Conservation (phyloP, 1,140 invertebrate species). For the Onthophagus taurus region DNA sequence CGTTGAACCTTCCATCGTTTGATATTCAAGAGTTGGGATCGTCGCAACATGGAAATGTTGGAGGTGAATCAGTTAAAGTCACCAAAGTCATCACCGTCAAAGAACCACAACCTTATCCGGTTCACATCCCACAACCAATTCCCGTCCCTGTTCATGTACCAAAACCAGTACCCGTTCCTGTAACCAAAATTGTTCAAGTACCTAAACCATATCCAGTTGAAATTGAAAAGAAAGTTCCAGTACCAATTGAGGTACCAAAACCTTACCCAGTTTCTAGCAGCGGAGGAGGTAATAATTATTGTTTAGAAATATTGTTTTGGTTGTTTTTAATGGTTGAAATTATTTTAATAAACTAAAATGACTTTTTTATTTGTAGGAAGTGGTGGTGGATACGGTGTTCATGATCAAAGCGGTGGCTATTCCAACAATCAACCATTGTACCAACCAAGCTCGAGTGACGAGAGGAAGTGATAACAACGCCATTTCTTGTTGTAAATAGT, state of each 20-base stretch:
- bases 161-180: conserved; percentile 20
- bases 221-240: conserved; percentile 24
- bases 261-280: no score
- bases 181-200: conserved; percentile 21
- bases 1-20: conserved; percentile 25
- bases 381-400: no score
- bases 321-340: no score
- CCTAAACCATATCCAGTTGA: conserved; percentile 25
- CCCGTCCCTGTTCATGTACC: conserved; percentile 24
- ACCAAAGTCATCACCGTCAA: conserved; percentile 23
- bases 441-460: no score
- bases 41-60: conserved; percentile 23
- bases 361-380: no score
- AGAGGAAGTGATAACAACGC: no score
- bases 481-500: no score
- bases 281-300: no score
- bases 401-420: no score
- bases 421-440: no score
- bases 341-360: no score
- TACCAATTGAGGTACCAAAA: conserved; percentile 24
- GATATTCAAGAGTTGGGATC: conserved; percentile 26
- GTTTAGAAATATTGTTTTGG: no score
- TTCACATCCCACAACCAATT: conserved; percentile 28
- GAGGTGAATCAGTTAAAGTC: conserved; percentile 25
- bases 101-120: conserved; percentile 30